Evolutionary conservation across 2,113 vertebrate genomes (phyloP), one percentile per base, ranked within the genome.

Genomic region (Tachysurus vachellii): DNA sequence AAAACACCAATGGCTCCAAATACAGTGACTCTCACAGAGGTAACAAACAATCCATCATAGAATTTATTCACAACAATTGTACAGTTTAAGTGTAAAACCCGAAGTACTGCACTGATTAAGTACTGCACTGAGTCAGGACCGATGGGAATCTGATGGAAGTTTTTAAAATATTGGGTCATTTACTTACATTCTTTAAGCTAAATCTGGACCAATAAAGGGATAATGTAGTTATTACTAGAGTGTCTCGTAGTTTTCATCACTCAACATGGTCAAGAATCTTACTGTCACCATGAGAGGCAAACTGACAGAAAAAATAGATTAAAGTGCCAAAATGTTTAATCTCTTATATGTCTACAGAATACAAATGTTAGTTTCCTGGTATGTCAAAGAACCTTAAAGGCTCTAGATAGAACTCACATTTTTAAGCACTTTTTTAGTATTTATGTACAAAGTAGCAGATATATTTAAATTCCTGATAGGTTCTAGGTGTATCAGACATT

Each of bases 31-130:
- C 3, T 47, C 26, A 61, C 56, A 85, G 42, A 62, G 50, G n/a
- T 75, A 61, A 44, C 50, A 56, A 84, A 42, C 66, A 61, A 28
- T 50, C 44, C 73, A 62, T 85, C 47, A 75, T 28, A 76, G 54
- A 17, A 62, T 16, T 75, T 2, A 79, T 36, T 64, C 59, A 64
- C 21, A 53, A 64, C 66, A 28, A 36, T 54, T 82, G 36, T 68
- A 19, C 64, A 71, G 21, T 26, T 76, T 76, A 76, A 26, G 44
- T 76, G 73, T 53, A 75, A 36, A 70, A 16, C 14, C 28, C 5
- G 13, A 68, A 16, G n/a, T 19, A 16, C 23, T 17, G 44, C 23
- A 16, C 5, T 54, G 76, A 57, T 56, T 1, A 31, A 80, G n/a
- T n/a, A n/a, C n/a, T n/a, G n/a, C n/a, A n/a, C n/a, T 19, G n/a